Base-by-base conservation (phyloP, 2,888 invertebrate species). In the Boloria euphrosyne region DNA sequence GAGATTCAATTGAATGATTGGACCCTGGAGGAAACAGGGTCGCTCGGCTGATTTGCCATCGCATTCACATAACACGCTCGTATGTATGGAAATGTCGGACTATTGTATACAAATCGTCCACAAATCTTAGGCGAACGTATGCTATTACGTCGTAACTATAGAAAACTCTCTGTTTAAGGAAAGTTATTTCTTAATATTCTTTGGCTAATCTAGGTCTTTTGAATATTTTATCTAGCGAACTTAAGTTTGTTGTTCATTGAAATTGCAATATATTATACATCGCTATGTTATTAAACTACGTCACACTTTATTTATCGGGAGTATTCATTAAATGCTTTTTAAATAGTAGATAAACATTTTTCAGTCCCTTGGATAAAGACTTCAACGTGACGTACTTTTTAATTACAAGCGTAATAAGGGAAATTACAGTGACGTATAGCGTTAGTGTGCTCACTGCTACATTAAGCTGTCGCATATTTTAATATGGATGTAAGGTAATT, bases 1-100 rank as follows among this genome's bases (percentile, higher is more conserved):
- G 73, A 72, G 65, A 68, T 71, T 78, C 78, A 81, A 86, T 84
- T 83, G 83, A 77, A 85, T 82, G 83, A 86, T 85, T 81, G 77
- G 57, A 67, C 74, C 63, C 71, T 72, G 65, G 59, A 64, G 69
- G 70, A 65, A 68, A 62, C 58, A 59, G 49, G 62, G 62, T 52
- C 57, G 70, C 51, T 31, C 52, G 55, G 55, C 54, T 65, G 66
- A 72, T 71, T 68, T 62, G 62, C 51, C 52, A 52, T 61, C 64
- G 44, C 57, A 57, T 22, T 46, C 46, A 22, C 0, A 57, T 22
- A 64, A 53, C 47, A 44, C 57, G 46, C 51, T 44, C 55, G 38
- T 60, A 13, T 44, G 46, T 55, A 67, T 62, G 50, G 13, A 67
- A 62, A 67, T 65, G 59, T 62, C 62, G 38, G 18, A 43, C 53